Conservation (phyloP, 2,113 vertebrate species). For the Bombycilla garrulus region DNA sequence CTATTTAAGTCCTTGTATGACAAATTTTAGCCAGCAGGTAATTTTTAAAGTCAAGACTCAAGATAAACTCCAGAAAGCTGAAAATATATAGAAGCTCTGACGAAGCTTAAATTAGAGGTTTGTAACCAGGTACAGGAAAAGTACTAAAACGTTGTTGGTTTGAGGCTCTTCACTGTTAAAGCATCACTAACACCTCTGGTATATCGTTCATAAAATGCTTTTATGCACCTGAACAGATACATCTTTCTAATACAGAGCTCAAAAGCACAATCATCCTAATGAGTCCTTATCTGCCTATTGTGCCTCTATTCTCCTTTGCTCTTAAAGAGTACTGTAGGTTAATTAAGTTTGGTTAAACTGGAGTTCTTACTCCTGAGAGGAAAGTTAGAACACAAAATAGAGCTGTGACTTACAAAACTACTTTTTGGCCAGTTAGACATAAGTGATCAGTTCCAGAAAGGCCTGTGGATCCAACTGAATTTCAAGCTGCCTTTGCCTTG, state of each 20-base stretch:
- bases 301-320: background rate
- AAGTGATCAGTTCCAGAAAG: background rate
- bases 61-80: background rate
- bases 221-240: background rate
- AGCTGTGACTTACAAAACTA: background rate
- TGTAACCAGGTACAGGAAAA: background rate
- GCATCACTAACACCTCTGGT: background rate
- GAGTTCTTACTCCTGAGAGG: background rate
- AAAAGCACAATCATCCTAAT: background rate
- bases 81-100: background rate
- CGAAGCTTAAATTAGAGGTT: background rate
- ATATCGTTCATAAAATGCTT: background rate
- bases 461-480: background rate
- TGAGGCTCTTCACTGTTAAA: background rate
- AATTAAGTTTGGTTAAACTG: background rate
- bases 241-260: background rate
- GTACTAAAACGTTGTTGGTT: background rate
- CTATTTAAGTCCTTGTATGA: background rate
- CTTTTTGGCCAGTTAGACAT: background rate
- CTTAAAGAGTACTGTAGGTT: background rate
- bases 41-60: slow-evolving; percentile 10
- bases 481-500: background rate
- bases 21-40: slow-evolving; percentile 42
- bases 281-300: background rate
- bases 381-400: background rate